Conservation (phyloP, 2,113 vertebrate species). For the Dicerorhinus sumatrensis region DNA sequence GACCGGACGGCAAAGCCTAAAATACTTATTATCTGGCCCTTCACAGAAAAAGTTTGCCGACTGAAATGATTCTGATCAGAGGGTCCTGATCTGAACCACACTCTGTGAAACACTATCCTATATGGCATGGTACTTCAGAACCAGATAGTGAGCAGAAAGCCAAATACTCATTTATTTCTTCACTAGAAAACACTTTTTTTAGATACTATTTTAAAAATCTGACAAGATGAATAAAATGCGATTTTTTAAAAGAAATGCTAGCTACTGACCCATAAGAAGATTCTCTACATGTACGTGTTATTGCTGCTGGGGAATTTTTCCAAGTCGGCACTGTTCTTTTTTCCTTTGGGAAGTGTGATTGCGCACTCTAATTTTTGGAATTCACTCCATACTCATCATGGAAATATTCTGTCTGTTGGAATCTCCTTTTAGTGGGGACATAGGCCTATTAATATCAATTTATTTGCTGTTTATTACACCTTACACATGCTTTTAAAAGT, state of each 20-base stretch:
- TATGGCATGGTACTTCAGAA: neutral
- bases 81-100: neutral
- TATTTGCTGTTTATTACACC: slow-evolving; percentile 9
- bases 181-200: neutral
- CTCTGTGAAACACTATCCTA: neutral
- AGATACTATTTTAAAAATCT: neutral
- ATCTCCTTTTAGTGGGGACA: neutral
- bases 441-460: neutral
- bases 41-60: neutral
- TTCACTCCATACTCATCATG: neutral
- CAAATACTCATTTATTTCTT: neutral
- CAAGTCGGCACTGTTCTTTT: neutral
- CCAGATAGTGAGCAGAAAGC: neutral
- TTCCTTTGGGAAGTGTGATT: neutral
- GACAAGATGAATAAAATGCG: neutral
- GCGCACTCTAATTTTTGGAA: neutral
- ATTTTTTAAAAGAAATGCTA: neutral
- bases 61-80: neutral
- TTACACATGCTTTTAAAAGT: neutral
- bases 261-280: neutral
- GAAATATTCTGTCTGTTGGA: neutral
- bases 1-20: neutral
- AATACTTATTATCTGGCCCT: neutral
- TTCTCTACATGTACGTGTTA: neutral
- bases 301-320: neutral